Base-by-base conservation (phyloP, 2,797 vertebrate species). In the Alcedo atthis region DNA sequence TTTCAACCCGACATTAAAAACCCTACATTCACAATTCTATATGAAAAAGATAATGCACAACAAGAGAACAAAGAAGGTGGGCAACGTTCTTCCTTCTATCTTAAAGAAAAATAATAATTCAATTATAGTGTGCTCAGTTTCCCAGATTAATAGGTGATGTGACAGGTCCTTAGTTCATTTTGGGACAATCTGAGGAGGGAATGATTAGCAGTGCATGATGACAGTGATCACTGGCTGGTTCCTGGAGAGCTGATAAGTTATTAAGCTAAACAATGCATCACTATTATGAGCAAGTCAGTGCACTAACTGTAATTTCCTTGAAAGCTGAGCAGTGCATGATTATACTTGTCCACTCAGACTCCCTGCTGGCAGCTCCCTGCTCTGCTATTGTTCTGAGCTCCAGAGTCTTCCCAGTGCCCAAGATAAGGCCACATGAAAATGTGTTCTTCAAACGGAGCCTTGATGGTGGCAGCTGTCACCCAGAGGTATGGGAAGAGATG, bases 261-360 rank as follows among this genome's bases (percentile, higher is more conserved):
- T 94, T 95, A 95, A 90, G 89, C 85, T 82, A 95, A 96, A 96
- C 94, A 96, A 94, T 92, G 91, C 92, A 71, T 78, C 0, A 45
- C 94, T 93, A 95, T 95, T 92, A 95, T 81, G 89, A 95, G 78
- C 91, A 46, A 94, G 93, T 90, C 95, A 93, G 86, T 12, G 67
- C 81, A 67, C 86, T 70, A 92, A 90, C 91, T 90, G 90, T 86
- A 92, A 95, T 95, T 96, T 95, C 94, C 92, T 96, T 92, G 94
- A 94, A 93, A 95, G 92, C 89, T 80, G 91, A 96, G 94, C 63
- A 1, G 84, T 85, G 74, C 94, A 89, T 91, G 94, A 95, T 96
- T 94, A 96, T 91, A 95, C 92, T 93, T 77, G 94, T 96, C 95
- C 92, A 90, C 84, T 92, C 88, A 67, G 74, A 89, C 81, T 93